phyloP scores from a whole-genome alignment of 2,113 vertebrate species.

The Mus spicilegus region DNA sequence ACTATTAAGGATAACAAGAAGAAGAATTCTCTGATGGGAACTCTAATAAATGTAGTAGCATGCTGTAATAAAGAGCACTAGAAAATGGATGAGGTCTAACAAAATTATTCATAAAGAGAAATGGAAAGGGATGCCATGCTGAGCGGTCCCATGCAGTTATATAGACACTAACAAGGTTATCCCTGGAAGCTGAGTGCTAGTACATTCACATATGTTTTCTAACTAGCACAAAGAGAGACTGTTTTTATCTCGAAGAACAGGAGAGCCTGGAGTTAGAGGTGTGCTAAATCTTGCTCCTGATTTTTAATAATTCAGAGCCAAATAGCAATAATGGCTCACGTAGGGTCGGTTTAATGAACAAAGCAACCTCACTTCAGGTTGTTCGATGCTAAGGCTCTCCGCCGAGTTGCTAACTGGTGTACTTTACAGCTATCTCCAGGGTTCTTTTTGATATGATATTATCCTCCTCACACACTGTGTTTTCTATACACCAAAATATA shows the following conservation, averaged over 20 bases:
- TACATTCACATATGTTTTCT: conserved; percentile 85
- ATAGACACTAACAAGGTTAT: conserved; percentile 89
- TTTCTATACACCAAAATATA: conserved; percentile 80
- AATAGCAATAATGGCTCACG: conserved; percentile 83
- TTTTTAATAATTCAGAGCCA: conserved; percentile 89
- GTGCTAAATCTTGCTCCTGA: conserved; percentile 84
- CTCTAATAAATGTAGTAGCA: conserved; percentile 87
- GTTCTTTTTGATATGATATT: conserved; percentile 81
- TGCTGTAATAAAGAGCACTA: conserved; percentile 88
- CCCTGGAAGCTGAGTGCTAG: conserved; percentile 84
- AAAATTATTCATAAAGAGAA: conserved; percentile 93
- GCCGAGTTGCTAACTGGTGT: conserved; percentile 78
- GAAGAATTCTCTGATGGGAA: conserved; percentile 87
- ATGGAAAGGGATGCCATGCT: conserved; percentile 87
- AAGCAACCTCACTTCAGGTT: conserved; percentile 80
- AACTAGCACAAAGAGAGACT: conserved; percentile 83
- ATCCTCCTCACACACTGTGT: conserved; percentile 68
- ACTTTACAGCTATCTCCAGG: conserved; percentile 78
- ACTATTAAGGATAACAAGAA: conserved; percentile 87
- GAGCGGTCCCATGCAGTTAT: conserved; percentile 89
- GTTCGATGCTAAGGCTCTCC: conserved; percentile 79
- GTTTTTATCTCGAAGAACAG: conserved; percentile 83
- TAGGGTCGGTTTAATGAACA: conserved; percentile 84
- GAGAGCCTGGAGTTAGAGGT: conserved; percentile 83
- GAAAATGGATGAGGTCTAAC: conserved; percentile 90